These are phyloP conservation scores for Paraplagusia blochii DNA, from an alignment of 2,113 vertebrate genomes.

Conservation along the genomic window DNA sequence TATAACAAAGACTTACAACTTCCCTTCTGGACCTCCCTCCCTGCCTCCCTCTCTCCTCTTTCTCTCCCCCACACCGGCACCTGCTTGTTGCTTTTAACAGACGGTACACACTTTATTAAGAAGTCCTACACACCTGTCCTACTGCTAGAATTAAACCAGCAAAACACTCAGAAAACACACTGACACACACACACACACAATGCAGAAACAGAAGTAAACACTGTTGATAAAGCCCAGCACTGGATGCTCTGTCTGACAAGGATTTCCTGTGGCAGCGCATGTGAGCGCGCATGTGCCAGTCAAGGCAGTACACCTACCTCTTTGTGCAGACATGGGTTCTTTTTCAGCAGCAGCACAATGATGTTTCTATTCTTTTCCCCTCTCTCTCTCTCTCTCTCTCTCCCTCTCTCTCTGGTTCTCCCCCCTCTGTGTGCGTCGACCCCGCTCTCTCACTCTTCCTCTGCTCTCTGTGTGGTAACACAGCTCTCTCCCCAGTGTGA, in stretches of 20 bases:
- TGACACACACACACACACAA: constrained; percentile 47
- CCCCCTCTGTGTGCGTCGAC: too few species aligned
- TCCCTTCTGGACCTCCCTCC: not conserved
- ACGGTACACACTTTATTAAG: constrained; percentile 5
- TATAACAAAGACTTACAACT: not conserved
- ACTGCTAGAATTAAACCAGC: not conserved
- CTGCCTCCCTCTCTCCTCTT: not conserved
- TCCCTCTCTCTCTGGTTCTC: constrained; percentile 21
- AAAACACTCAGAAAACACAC: constrained; percentile 13
- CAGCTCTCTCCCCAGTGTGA: constrained; percentile 44
- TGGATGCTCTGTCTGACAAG: constrained; percentile 5
- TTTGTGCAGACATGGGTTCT: constrained; percentile 72
- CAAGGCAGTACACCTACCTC: constrained; percentile 70
- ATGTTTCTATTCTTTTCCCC: constrained; percentile 63
- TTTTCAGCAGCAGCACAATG: constrained; percentile 65
- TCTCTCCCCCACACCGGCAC: constrained; percentile 1
- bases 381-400: constrained; percentile 27
- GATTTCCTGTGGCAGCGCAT: constrained; percentile 29
- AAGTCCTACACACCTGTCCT: constrained; percentile 47
- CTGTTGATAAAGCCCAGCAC: constrained; percentile 14
- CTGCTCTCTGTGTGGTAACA: constrained; percentile 40
- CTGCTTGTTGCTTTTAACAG: not conserved
- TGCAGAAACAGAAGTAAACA: constrained; percentile 2
- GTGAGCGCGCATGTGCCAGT: constrained; percentile 36
- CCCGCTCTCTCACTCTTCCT: constrained; percentile 20